Base-by-base conservation (phyloP, 2,888 invertebrate genomes). In the Pseudoips prasinana region DNA sequence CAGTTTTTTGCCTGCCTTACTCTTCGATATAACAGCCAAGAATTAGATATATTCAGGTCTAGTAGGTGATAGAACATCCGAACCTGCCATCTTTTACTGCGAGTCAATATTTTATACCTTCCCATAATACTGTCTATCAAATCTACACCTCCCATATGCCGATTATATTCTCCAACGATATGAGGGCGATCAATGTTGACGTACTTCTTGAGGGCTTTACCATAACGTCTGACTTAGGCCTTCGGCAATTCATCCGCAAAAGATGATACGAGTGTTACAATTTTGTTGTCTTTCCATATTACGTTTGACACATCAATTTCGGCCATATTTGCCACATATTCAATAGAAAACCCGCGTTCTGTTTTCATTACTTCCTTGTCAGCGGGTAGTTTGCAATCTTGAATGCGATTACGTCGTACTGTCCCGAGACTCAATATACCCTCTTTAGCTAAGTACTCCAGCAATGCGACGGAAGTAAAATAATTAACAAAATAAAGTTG, bases 201-300 rank as follows among this genome's bases (percentile, higher is more conserved):
- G 24, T 41, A 44, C 33, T 27, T 38, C 39, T 60, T 48, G 29
- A 49, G 43, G 31, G 39, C 29, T 36, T 38, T 49, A 35, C 50
- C 44, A 29, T 50, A 59, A 31, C 59, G 40, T 29, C 38, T 41
- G 19, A 62, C 53, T 39, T 43, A 29, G 8, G 48, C 29, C 36
- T 46, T 50, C 8, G 64, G 54, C 24, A 57, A 22, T 47, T 55
- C 55, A 22, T 58, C 63, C 39, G 36, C 53, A 46, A 62, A 64
- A 34, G 57, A 50, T 14, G 60, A 65, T 22, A 52, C 42, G 8
- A 62, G 47, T 4, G 39, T 60, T 2, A 73, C 68, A 38, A 58
- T 39, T 55, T 71, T 70, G 40, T 73, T 73, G 39, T 69, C 64
- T 37, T 59, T 62, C 66, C 70, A 73, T 52, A n/a, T n/a, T 45